Evolutionary conservation across 2,113 vertebrate genomes (phyloP).

Genomic region (Sceloporus tristichus): DNA sequence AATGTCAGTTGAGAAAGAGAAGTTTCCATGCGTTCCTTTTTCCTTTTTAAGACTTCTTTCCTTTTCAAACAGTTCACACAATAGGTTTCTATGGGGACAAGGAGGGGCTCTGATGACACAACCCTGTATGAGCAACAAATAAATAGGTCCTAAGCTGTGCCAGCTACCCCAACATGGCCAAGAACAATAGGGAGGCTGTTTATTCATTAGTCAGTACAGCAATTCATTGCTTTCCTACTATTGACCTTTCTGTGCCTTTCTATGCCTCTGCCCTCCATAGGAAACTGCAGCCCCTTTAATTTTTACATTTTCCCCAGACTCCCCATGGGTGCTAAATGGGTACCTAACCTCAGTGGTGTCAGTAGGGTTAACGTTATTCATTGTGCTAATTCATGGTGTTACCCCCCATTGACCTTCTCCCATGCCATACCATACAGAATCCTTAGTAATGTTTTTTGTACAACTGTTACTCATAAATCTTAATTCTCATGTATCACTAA

Average conservation of each 20-base stretch:
- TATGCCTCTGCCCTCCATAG: neutral
- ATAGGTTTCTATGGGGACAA: rapidly evolving
- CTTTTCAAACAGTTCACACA: neutral
- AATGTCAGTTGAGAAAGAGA: neutral
- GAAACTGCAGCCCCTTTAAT: neutral
- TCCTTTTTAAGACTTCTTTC: too few relatives aligned
- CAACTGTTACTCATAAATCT: too few relatives aligned
- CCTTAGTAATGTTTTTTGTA: too few relatives aligned
- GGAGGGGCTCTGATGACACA: neutral
- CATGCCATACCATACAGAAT: too few relatives aligned
- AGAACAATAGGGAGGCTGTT: conserved; percentile 63
- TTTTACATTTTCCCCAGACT: neutral
- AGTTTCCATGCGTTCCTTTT: neutral
- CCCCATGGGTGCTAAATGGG: neutral
- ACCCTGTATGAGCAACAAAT: neutral
- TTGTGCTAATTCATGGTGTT: too few relatives aligned
- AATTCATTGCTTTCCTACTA: neutral
- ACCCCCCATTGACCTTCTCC: too few relatives aligned
- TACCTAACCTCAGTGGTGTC: neutral
- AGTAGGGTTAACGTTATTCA: too few relatives aligned
- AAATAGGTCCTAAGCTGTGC: conserved; percentile 67
- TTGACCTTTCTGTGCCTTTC: neutral
- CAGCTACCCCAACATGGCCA: neutral
- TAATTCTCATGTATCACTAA: too few relatives aligned
- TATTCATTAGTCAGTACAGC: conserved; percentile 51